These are phyloP conservation scores for Nebria ingens DNA, from an alignment of 1,140 invertebrate genomes.

Conservation along the genomic window DNA sequence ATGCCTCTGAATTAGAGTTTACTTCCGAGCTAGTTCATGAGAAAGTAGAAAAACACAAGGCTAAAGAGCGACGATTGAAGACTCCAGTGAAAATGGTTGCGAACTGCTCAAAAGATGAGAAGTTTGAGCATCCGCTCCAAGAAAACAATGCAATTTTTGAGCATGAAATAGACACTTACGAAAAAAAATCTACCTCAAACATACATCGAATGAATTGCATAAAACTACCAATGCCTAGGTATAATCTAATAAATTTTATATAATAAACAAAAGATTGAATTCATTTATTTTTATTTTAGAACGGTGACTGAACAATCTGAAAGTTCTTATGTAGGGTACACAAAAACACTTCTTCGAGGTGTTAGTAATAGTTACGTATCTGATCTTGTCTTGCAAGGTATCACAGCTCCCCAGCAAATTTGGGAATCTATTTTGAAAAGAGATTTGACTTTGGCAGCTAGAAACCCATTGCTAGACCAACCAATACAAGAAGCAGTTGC, in stretches of 20 bases:
- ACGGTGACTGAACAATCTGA: constrained; percentile 16
- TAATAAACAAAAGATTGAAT: neutral
- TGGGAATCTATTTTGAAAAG: constrained; percentile 40
- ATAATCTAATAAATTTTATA: constrained; percentile 27
- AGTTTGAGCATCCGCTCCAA: constrained; percentile 16
- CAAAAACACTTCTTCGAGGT: constrained; percentile 43
- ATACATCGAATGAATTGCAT: constrained; percentile 37
- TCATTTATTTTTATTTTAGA: constrained; percentile 4
- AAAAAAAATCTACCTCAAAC: constrained; percentile 14
- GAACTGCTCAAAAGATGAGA: constrained; percentile 22
- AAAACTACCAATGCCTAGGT: constrained; percentile 50
- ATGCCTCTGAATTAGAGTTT: constrained; percentile 55
- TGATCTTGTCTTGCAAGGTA: constrained; percentile 62
- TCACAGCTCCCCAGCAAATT: constrained; percentile 34
- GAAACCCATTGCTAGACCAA: constrained; percentile 51
- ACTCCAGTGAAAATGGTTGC: constrained; percentile 25
- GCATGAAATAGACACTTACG: constrained; percentile 12
- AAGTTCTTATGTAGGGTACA: constrained; percentile 31
- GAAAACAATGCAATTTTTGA: constrained; percentile 18
- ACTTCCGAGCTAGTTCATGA: constrained; percentile 44
- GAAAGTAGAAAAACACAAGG: constrained; percentile 34
- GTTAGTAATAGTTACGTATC: constrained; percentile 62
- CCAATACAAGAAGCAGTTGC: constrained; percentile 67
- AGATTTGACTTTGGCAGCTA: constrained; percentile 44
- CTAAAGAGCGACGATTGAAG: constrained; percentile 29